Conservation (phyloP, 2,888 invertebrate genomes). For the Volucella inanis region DNA sequence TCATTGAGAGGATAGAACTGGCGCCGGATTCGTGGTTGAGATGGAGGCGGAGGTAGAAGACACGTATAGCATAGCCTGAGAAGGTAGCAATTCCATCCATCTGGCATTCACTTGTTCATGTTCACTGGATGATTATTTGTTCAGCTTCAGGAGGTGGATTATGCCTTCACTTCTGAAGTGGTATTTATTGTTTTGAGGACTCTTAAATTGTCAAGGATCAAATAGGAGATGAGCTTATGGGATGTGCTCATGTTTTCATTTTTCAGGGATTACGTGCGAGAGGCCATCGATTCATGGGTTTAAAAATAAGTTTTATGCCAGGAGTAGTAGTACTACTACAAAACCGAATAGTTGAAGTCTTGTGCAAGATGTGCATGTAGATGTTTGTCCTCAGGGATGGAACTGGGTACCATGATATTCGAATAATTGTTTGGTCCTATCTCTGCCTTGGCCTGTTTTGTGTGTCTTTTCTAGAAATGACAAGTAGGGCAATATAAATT, state of each 20-base stretch:
- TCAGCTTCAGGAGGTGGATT: constrained; percentile 54
- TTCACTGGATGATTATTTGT: constrained; percentile 22
- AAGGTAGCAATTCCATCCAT: constrained; percentile 44
- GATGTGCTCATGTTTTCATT: constrained; percentile 71
- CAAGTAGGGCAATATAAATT: constrained; percentile 58
- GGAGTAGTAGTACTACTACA: not conserved
- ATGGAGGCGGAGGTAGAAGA: constrained; percentile 29
- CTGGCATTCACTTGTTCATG: constrained; percentile 50
- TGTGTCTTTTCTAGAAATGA: not conserved
- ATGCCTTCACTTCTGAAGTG: constrained; percentile 71
- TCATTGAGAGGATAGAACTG: constrained; percentile 13
- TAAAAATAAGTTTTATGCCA: constrained; percentile 42
- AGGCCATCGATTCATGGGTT: constrained; percentile 71
- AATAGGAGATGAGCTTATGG: constrained; percentile 71
- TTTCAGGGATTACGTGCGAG: constrained; percentile 68
- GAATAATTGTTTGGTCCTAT: constrained; percentile 7
- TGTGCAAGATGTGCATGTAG: no score
- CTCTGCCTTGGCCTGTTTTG: constrained; percentile 22
- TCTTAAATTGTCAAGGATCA: constrained; percentile 75
- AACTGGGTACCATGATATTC: not conserved
- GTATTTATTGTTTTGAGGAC: constrained; percentile 74
- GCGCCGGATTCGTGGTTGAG: constrained; percentile 10
- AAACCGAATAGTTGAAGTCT: no score
- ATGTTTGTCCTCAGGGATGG: constrained; percentile 23
- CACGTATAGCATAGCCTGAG: constrained; percentile 22